Base-by-base conservation (phyloP, 1,140 invertebrate species). In the Euura lappo region DNA sequence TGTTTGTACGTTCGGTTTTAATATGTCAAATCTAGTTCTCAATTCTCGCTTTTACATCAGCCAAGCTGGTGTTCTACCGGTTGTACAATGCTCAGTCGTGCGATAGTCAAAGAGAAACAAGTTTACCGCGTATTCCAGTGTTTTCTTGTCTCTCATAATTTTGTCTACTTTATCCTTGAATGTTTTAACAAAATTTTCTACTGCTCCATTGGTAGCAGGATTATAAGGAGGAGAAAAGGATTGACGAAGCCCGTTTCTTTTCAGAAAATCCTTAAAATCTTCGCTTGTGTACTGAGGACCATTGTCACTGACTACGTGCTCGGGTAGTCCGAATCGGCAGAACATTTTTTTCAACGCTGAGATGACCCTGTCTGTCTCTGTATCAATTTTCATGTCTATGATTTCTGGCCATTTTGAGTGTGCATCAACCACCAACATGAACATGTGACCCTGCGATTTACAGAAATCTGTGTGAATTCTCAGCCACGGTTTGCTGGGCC, bases 181-280 rank as follows among this genome's bases (percentile, higher is more conserved):
- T 28, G 28, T 28, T 28, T 28, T 28, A 28, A 28, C 28, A 28
- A 28, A 28, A 28, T 28, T 28, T 28, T 28, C 28, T 28, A 1
- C 28, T 28, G 28, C 28, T 28, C 28, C 28, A 28, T 28, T 28
- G 28, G 28, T 28, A 28, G 28, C 28, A 1, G 28, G 28, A 28
- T 28, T 28, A 28, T 28, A 28, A 43, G 77, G 75, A 10, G 78
- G 70, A 43, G 77, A 68, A 67, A 76, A 74, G 7, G 64, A 74
- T 68, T 79, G 77, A 67, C 76, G 75, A 8, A 82, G 72, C n/a
- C 81, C 81, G 60, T 80, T 76, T 42, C 43, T 7, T 51, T 72
- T 68, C 28, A 77, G 76, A 69, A 78, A 80, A 13, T 13, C 44
- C 42, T 71, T n/a, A 1, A 76, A 71, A 42, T 65, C 45, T 2